These are phyloP conservation scores for Oreonectes daqikongensis DNA, from an alignment of 2,797 vertebrate species.

Conservation along the genomic window DNA sequence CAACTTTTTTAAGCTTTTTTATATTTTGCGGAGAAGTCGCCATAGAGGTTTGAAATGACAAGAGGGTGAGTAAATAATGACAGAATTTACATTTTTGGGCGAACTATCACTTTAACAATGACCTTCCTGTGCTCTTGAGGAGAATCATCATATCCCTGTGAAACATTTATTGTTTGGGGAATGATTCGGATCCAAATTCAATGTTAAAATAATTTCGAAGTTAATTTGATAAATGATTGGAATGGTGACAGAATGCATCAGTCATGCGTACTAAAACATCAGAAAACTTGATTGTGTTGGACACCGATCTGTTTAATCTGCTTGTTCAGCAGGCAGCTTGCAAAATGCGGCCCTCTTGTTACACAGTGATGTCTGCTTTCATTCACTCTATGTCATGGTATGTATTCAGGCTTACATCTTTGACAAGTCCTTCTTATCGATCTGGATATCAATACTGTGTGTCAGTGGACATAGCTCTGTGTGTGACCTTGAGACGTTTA, in stretches of 20 bases:
- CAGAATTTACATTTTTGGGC: too few relatives aligned
- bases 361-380: conserved; percentile 17
- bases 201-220: not conserved
- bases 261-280: not conserved
- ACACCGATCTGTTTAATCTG: not conserved
- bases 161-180: not conserved
- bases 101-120: not conserved
- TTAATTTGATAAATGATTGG: not conserved
- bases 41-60: too few relatives aligned
- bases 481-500: conserved; percentile 17
- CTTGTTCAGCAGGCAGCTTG: not conserved
- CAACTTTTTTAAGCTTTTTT: too few relatives aligned
- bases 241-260: not conserved
- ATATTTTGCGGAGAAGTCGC: too few relatives aligned
- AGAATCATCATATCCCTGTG: not conserved
- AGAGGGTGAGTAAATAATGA: too few relatives aligned
- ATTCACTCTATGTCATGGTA: conserved; percentile 12
- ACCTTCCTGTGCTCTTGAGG: not conserved
- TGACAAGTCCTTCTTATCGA: conserved; percentile 25
- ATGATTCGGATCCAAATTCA: not conserved
- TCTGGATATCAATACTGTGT: conserved; percentile 37
- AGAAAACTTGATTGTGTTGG: not conserved
- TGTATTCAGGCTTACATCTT: conserved; percentile 11
- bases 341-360: not conserved
- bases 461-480: conserved; percentile 29